phyloP scores from a whole-genome alignment of 2,797 vertebrate species.

The Otolemur crassicaudatus region DNA sequence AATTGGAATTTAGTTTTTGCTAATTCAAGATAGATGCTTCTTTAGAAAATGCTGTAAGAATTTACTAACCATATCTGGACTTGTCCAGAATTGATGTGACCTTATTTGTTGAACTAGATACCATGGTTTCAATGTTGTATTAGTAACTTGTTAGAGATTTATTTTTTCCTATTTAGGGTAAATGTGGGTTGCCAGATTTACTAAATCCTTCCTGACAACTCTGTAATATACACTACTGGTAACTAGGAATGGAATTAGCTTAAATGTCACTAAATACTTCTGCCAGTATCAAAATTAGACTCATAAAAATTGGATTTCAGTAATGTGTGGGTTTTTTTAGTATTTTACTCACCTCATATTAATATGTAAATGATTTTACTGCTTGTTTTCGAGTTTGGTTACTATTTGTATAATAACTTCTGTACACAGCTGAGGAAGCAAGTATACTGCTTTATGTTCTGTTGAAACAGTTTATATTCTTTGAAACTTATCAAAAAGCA shows the following conservation, averaged over 20 bases:
- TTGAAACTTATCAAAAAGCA: slow-evolving; percentile 35
- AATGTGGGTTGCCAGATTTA: slow-evolving; percentile 62
- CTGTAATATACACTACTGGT: slow-evolving; percentile 45
- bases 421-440: not conserved
- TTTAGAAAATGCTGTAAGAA: slow-evolving; percentile 57
- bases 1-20: slow-evolving; percentile 67
- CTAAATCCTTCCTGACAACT: slow-evolving; percentile 56
- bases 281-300: slow-evolving; percentile 51
- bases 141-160: slow-evolving; percentile 65
- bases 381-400: slow-evolving; percentile 18
- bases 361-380: slow-evolving; percentile 31
- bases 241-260: slow-evolving; percentile 65
- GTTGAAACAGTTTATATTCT: slow-evolving; percentile 54
- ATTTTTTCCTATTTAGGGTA: slow-evolving; percentile 63
- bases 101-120: slow-evolving; percentile 69
- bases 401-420: slow-evolving; percentile 39
- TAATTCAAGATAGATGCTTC: slow-evolving; percentile 57
- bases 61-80: slow-evolving; percentile 49
- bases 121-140: slow-evolving; percentile 50
- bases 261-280: slow-evolving; percentile 56
- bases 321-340: slow-evolving; percentile 44
- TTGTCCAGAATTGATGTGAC: slow-evolving; percentile 34
- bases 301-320: slow-evolving; percentile 61
- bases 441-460: slow-evolving; percentile 15
- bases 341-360: slow-evolving; percentile 51